phyloP scores from a whole-genome alignment of 2,888 invertebrate genomes.

The Brachynemurus nebulosus region DNA sequence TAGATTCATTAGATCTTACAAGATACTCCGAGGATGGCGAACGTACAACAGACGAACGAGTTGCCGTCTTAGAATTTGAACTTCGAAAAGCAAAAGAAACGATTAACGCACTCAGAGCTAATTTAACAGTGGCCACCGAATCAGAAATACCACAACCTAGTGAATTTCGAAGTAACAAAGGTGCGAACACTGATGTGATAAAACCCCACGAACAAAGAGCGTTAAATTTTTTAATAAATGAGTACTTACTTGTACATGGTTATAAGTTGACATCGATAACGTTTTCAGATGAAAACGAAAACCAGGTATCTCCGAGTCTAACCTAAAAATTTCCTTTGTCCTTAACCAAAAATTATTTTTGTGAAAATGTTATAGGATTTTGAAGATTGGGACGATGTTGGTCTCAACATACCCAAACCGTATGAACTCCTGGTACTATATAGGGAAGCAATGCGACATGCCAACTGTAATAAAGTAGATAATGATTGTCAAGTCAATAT shows the following conservation, averaged over 20 bases:
- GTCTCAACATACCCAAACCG: constrained; percentile 71
- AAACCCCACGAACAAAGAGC: constrained; percentile 74
- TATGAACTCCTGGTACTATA: constrained; percentile 56
- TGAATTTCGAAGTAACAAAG: constrained; percentile 3
- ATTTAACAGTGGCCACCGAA: constrained; percentile 68
- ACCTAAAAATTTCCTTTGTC: not conserved
- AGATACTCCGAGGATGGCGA: constrained; percentile 79
- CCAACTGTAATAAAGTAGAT: constrained; percentile 29
- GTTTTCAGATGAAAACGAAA: constrained; percentile 81
- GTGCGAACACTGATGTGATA: constrained; percentile 34
- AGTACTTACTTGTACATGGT: constrained; percentile 62
- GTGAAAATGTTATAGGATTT: constrained; percentile 46
- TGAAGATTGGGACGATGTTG: constrained; percentile 88
- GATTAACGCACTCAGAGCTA: constrained; percentile 64
- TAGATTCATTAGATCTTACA: constrained; percentile 76
- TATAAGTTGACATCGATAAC: constrained; percentile 82
- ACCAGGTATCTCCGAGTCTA: constrained; percentile 43
- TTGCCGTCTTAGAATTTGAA: constrained; percentile 80
- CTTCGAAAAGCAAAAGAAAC: constrained; percentile 75
- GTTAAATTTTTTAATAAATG: constrained; percentile 75
- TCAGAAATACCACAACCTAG: constrained; percentile 11
- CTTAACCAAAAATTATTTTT: not conserved
- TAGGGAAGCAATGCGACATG: constrained; percentile 39
- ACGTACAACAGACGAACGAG: constrained; percentile 58
- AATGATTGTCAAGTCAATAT: constrained; percentile 36